Conservation (phyloP, 2,888 invertebrate genomes). For the Nyleta sp. region DNA sequence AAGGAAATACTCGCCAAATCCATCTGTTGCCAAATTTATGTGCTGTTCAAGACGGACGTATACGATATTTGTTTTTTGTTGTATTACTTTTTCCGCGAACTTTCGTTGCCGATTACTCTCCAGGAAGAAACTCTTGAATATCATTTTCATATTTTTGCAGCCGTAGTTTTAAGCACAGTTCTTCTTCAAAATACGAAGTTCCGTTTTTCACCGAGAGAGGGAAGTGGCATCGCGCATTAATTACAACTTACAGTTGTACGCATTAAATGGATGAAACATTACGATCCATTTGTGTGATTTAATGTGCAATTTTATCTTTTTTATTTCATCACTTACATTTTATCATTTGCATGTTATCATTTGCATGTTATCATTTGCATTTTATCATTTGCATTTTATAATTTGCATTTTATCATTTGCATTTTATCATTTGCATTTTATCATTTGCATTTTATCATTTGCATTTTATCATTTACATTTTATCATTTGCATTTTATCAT, state of each 20-base stretch:
- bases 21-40: slow-evolving; percentile 65
- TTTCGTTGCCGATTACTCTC: slow-evolving; percentile 52
- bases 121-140: slow-evolving; percentile 52
- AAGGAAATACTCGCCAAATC: slow-evolving; percentile 59
- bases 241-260: slow-evolving; percentile 5
- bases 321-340: too few relatives aligned
- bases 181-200: slow-evolving; percentile 16
- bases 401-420: too few relatives aligned
- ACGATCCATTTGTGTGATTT: too few relatives aligned
- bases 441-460: too few relatives aligned
- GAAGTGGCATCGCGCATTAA: slow-evolving; percentile 10
- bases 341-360: too few relatives aligned
- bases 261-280: slow-evolving; percentile 11
- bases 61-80: slow-evolving; percentile 54
- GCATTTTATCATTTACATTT: too few relatives aligned
- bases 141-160: slow-evolving; percentile 57
- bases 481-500: too few relatives aligned
- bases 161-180: slow-evolving; percentile 40
- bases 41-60: slow-evolving; percentile 45
- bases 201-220: slow-evolving; percentile 8
- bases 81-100: slow-evolving; percentile 37
- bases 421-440: too few relatives aligned
- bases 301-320: neutral
- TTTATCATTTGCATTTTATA: too few relatives aligned
- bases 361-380: too few relatives aligned